Evolutionary conservation across 2,888 invertebrate species (phyloP).

Genomic region (Rhamphomyia laevipes): DNA sequence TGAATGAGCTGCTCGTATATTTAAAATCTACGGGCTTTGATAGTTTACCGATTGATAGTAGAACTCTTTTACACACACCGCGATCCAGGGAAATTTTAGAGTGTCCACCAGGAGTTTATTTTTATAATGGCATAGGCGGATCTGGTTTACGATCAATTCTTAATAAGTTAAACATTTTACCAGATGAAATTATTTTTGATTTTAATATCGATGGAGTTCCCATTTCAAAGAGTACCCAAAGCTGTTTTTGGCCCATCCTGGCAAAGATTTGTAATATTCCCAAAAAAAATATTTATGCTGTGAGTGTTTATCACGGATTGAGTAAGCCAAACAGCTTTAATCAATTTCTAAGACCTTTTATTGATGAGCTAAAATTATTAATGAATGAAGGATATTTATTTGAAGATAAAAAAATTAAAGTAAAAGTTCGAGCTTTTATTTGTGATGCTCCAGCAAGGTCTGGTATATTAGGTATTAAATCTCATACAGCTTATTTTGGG

Average conservation of each 20-base stretch:
- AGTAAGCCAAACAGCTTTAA: not conserved
- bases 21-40: no score
- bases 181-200: not conserved
- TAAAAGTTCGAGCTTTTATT: not conserved
- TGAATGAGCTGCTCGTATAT: no score
- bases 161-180: no score
- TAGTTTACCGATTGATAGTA: no score
- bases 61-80: no score
- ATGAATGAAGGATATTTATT: not conserved
- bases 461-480: not conserved
- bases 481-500: not conserved
- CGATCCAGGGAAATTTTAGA: no score
- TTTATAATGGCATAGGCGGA: no score
- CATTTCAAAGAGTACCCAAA: not conserved
- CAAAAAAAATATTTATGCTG: not conserved
- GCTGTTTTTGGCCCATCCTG: not conserved
- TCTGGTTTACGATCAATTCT: no score
- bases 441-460: no score
- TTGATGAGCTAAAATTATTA: not conserved
- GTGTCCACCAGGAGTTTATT: no score
- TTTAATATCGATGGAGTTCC: conserved; percentile 1
- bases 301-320: conserved; percentile 2
- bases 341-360: not conserved
- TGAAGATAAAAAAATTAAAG: not conserved
- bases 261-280: not conserved